phyloP scores from a whole-genome alignment of 2,888 invertebrate species.

The Tetanocera ferruginea region DNA sequence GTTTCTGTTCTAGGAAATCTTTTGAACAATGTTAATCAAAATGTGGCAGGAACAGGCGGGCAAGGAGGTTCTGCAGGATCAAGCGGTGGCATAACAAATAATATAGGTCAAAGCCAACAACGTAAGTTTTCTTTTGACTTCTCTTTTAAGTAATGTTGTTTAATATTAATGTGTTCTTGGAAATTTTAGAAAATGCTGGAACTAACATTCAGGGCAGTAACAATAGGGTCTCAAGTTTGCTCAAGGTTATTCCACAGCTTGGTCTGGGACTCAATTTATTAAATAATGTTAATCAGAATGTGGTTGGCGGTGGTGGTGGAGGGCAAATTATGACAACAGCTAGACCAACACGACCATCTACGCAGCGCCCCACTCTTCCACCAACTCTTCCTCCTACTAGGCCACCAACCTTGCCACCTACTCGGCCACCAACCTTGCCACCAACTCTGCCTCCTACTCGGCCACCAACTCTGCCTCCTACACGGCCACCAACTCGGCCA shows the following conservation, averaged over 20 bases:
- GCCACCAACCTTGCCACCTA: constrained; percentile 35
- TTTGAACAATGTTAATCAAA: background rate
- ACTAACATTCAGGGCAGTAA: constrained; percentile 10
- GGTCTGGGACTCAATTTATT: no score
- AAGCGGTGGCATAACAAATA: no score
- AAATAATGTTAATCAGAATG: no score
- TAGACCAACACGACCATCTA: constrained; percentile 35
- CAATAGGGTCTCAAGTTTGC: constrained; percentile 3
- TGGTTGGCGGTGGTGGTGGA: no score
- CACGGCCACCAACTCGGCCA: constrained; percentile 4
- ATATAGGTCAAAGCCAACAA: no score
- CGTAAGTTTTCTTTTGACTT: no score
- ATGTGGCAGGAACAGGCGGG: background rate
- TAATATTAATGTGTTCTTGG: no score
- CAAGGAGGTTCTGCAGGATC: background rate
- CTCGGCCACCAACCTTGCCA: constrained; percentile 21
- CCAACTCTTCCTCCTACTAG: constrained; percentile 25
- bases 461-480: constrained; percentile 24
- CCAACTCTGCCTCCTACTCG: constrained; percentile 26
- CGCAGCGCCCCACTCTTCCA: constrained; percentile 19
- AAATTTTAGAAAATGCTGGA: no score
- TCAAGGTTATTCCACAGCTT: no score
- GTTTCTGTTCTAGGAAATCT: no score
- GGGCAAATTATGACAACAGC: background rate
- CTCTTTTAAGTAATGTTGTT: no score